phyloP scores from a whole-genome alignment of 2,797 vertebrate genomes.

The Nasua narica region DNA sequence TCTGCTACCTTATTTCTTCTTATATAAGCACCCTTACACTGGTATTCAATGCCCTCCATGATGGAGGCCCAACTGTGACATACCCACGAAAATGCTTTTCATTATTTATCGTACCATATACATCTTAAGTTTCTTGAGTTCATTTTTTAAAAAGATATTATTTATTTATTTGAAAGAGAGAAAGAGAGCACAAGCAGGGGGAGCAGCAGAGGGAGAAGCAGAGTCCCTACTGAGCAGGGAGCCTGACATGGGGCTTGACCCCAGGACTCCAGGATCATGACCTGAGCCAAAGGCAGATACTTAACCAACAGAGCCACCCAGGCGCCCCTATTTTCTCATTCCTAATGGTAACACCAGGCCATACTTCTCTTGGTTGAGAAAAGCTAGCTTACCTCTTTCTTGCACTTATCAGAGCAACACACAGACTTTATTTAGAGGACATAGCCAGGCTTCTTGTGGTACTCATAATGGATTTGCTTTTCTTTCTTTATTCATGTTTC shows the following conservation, averaged over 20 bases:
- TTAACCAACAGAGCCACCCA: not conserved
- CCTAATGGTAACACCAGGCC: not conserved
- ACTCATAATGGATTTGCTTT: not conserved
- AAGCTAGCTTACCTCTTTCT: not conserved
- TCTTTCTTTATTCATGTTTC: not conserved
- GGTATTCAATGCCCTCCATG: not conserved
- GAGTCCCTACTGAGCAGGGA: not conserved
- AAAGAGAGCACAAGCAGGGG: not conserved
- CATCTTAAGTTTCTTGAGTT: not conserved
- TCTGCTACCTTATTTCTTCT: not conserved
- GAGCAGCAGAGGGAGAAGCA: not conserved
- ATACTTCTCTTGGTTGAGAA: not conserved
- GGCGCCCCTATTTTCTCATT: not conserved
- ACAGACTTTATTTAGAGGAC: not conserved
- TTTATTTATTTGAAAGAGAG: not conserved
- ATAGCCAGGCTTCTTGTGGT: not conserved
- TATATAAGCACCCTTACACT: not conserved
- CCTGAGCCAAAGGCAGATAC: not conserved
- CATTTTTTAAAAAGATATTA: not conserved
- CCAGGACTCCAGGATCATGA: not conserved
- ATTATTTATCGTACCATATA: not conserved
- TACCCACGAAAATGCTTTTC: not conserved
- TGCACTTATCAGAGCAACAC: not conserved
- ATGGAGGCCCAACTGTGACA: not conserved
- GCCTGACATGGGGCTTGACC: fast-evolving